Percentiles rank a stretch among this genome's conserved stretches.
phyloP scores from a whole-genome alignment of 37 sponge, comb jelly and placozoan genomes.

The Theonella swinhoei region DNA sequence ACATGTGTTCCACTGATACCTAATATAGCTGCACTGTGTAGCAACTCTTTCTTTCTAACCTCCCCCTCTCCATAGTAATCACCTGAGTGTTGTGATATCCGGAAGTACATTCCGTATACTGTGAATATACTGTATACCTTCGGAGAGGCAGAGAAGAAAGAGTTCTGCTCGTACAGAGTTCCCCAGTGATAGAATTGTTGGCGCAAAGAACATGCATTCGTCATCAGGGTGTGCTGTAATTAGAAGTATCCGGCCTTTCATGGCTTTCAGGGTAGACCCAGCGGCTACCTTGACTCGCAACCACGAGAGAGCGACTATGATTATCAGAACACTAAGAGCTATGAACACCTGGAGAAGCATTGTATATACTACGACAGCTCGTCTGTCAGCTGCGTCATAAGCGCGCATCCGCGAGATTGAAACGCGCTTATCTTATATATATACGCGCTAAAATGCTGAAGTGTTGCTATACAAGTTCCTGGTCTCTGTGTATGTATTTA shows the following conservation, averaged over 20 bases:
- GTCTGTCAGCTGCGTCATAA: no score
- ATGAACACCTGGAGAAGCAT: not conserved
- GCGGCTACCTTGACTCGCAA: not conserved
- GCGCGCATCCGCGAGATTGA: no score
- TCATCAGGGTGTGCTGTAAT: constrained; percentile 97
- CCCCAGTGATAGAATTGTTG: constrained; percentile 61
- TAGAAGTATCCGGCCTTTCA: constrained; percentile 41
- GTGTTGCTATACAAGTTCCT: no score
- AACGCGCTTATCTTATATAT: no score
- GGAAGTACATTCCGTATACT: not conserved
- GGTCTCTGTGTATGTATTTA: no score
- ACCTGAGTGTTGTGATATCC: no score
- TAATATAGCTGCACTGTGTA: constrained; percentile 44
- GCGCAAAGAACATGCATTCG: constrained; percentile 98
- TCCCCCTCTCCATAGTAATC: constrained; percentile 81
- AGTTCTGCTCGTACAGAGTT: not conserved
- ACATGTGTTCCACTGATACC: constrained; percentile 50
- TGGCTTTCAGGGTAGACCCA: not conserved
- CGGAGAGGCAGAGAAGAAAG: constrained; percentile 81
- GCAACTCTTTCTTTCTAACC: constrained; percentile 65
- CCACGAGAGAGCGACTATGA: not conserved
- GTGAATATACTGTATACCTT: constrained; percentile 75
- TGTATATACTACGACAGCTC: no score
- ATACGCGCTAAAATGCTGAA: no score
- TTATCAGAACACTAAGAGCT: not conserved